These are phyloP conservation scores for Phortica magna DNA, from an alignment of 2,888 invertebrate species.

Conservation along the genomic window DNA sequence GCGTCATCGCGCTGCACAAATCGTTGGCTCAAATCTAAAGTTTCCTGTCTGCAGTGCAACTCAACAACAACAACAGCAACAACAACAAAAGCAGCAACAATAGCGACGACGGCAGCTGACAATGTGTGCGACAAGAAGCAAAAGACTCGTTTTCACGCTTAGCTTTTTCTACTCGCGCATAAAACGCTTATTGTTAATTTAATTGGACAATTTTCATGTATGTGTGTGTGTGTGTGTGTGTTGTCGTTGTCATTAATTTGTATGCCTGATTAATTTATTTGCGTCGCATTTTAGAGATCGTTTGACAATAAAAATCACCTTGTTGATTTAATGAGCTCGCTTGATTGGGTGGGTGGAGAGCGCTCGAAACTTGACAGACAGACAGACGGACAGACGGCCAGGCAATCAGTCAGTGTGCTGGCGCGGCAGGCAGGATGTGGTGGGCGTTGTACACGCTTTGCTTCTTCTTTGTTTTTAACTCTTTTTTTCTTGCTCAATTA, in stretches of 20 bases:
- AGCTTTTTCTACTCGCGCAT: constrained; percentile 30
- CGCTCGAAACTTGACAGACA: neutral
- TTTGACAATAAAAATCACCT: constrained; percentile 32
- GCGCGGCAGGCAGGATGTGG: constrained; percentile 42
- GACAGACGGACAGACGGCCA: neutral
- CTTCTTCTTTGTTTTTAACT: neutral
- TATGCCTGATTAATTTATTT: constrained; percentile 47
- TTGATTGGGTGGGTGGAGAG: neutral
- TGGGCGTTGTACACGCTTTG: neutral
- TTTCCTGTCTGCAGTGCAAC: constrained; percentile 60
- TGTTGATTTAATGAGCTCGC: constrained; percentile 35
- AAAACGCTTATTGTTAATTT: constrained; percentile 67
- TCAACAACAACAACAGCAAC: constrained; percentile 45
- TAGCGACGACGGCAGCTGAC: constrained; percentile 39
- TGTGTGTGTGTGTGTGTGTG: constrained; percentile 48
- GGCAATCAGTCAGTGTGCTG: constrained; percentile 43
- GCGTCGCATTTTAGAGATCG: constrained; percentile 42
- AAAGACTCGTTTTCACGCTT: constrained; percentile 28
- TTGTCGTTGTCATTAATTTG: constrained; percentile 52
- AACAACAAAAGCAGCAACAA: neutral
- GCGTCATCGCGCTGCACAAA: constrained; percentile 59
- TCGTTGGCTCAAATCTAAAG: constrained; percentile 59
- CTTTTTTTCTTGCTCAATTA: neutral
- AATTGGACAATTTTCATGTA: constrained; percentile 68
- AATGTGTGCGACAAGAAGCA: neutral